Base-by-base conservation (phyloP, 2,888 invertebrate genomes). In the Drosophila koepferae region DNA sequence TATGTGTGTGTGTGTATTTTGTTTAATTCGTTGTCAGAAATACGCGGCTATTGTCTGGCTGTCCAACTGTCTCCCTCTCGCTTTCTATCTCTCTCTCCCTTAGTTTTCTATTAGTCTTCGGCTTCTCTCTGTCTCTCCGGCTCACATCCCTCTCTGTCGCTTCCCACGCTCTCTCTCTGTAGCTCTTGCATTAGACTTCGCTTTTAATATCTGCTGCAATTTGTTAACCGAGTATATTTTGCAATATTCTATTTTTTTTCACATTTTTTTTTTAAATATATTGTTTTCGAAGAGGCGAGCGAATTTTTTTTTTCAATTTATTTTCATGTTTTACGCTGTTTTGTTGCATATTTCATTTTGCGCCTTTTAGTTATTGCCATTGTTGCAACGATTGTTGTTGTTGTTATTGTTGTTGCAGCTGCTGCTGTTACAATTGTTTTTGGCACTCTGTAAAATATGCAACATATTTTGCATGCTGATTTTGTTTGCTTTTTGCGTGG, bases 331-430 rank as follows among this genome's bases (percentile, higher is more conserved):
- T 75, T 77, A 76, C 74, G 85, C 77, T 89, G 74, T 89, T 89
- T 89, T 85, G 85, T 82, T 86, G 90, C 85, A 86, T 86, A 89
- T 86, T 86, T 86, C 85, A 86, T 86, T 84, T 86, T 72, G 71
- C 79, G 80, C 82, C 80, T 89, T 84, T 84, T 80, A 86, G 86
- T 81, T 83, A 86, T 83, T 74, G 81, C 85, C 78, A 77, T 83
- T 68, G 65, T 65, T 81, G 63, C 54, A 23, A 7, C 16, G 70
- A 53, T 34, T 48, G 48, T 46, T 66, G 62, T 10, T 62, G 63
- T 83, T 67, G 63, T 3, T 31, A 49, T 10, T 69, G 62, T 9
- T 63, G 66, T 9, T 64, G 54, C 3, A 70, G 44, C 8, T 40
- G 60, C 41, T 68, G 62, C 60, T 55, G 62, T 46, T 61, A 56